Base-by-base conservation (phyloP, 2,797 vertebrate genomes). In the Picus viridis region DNA sequence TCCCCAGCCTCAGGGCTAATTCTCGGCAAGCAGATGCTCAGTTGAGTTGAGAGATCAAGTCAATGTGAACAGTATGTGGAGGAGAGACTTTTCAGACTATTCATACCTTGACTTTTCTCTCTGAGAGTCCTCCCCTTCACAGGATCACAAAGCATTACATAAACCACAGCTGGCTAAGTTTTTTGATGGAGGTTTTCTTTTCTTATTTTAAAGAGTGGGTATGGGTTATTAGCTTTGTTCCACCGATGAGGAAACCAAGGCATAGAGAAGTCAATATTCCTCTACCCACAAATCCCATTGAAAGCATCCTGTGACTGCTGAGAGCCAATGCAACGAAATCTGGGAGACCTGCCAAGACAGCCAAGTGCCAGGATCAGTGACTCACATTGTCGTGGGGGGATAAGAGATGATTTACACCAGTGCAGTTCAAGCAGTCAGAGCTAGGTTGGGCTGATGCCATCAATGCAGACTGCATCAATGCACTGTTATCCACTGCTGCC, bases 351-450 rank as follows among this genome's bases (percentile, higher is more conserved):
- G 95, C 95, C 95, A 96, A 96, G 79, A 8, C 53, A 88, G 83
- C 64, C 90, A 39, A 92, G 87, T 70, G 89, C 82, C 93, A 95
- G 92, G 45, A 90, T 67, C 87, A 78, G 94, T 90, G 94, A 95
- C 90, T 93, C 95, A 94, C 86, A 29, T 75, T 39, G 81, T 78
- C n/a, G 6, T 43, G 82, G 65, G 47, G 80, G 59, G 80, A 76
- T 78, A 80, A 93, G 89, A 85, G 90, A 93, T 85, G 89, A 94
- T 96, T 95, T 96, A 96, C 90, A 96, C 93, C 86, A 54, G 92
- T 87, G 86, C 90, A 85, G 88, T 86, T 95, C 90, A 7, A 92
- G 86, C 84, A 90, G 8, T 47, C 74, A 3, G 67, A 49, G 89
- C 57, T 49, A 62, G 78, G 45, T 14, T 96, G 94, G 94, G 76